Base-by-base conservation (phyloP, 2,797 vertebrate species). In the Zalophus californianus region DNA sequence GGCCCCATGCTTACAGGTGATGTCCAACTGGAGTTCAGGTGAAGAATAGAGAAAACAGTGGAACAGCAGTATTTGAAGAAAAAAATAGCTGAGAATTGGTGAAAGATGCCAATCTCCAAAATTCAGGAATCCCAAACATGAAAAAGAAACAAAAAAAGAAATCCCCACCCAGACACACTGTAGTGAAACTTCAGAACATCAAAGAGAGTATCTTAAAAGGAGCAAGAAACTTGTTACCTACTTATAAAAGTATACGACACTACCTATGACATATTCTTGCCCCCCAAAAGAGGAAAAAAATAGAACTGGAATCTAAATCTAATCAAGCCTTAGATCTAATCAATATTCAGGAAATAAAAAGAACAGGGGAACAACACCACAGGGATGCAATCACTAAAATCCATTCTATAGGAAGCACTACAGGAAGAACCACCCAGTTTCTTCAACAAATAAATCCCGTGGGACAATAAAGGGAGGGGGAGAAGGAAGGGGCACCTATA, bases 151-250 rank as follows among this genome's bases (percentile, higher is more conserved):
- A 62, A 58, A n/a, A 3, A 44, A 62, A 93, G n/a, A 77, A 96
- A 77, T 77, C 25, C 27, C n/a, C 8, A 87, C 60, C 50, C 20
- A 23, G 68, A 96, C 27, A 70, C n/a, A 75, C 38, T 79, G 35
- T 54, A 54, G 64, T 93, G 23, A 85, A 79, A 90, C 79, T 64
- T 89, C 54, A 93, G 29, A 93, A 89, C 60, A 84, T 56, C 35
- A 78, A 85, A 95, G 27, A 92, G n/a, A 93, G 52, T 60, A 92
- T 79, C 60, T 29, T 88, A 95, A 89, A 78, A 89, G 50, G 52
- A 89, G 29, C 54, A 68, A 90, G 21, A 78, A 11, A 21, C 2
- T 86, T 79, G 60, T 25, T 78, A n/a, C 73, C 44, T 88, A 75
- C 25, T 66, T 92, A 89, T 16, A 14, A 41, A 94, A 58, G 60